A percentile compares a stretch with the other conserved stretches of the same genome.
Evolutionary conservation across 2,113 vertebrate species (phyloP).

Genomic region (Chlorocebus sabaeus): DNA sequence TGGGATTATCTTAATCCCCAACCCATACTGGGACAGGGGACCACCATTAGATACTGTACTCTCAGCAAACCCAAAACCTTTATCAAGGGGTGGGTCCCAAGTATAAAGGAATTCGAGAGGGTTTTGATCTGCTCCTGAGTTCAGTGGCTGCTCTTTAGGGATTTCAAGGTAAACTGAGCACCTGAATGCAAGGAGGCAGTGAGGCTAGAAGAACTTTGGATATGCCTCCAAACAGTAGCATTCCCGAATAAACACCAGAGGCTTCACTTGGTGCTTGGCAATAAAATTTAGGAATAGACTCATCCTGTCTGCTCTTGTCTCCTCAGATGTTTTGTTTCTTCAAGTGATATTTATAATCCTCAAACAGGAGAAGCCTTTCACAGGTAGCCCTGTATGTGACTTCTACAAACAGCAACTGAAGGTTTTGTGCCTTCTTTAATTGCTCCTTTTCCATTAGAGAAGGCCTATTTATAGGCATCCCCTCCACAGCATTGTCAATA

Average conservation of each 20-base stretch:
- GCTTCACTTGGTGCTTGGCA: not conserved
- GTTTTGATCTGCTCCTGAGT: not conserved
- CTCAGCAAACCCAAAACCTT: not conserved
- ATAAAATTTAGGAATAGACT: not conserved
- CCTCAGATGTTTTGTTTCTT: not conserved
- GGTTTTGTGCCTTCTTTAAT: conserved; percentile 8
- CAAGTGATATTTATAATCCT: not conserved
- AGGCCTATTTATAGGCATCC: not conserved
- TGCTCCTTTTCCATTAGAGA: not conserved
- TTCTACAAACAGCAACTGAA: not conserved
- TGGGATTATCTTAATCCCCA: not conserved
- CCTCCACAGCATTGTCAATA: not conserved
- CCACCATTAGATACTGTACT: not conserved
- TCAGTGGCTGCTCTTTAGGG: not conserved
- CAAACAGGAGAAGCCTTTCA: not conserved
- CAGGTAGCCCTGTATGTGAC: not conserved
- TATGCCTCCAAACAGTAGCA: not conserved
- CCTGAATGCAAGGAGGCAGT: not conserved
- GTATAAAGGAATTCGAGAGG: not conserved
- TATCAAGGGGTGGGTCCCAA: not conserved
- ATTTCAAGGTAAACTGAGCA: not conserved
- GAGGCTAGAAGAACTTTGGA: not conserved
- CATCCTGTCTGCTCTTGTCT: not conserved
- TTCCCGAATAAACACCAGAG: not conserved
- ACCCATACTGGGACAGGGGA: not conserved